phyloP scores from a whole-genome alignment of 2,888 invertebrate species.

The Phanerotoma sp. region DNA sequence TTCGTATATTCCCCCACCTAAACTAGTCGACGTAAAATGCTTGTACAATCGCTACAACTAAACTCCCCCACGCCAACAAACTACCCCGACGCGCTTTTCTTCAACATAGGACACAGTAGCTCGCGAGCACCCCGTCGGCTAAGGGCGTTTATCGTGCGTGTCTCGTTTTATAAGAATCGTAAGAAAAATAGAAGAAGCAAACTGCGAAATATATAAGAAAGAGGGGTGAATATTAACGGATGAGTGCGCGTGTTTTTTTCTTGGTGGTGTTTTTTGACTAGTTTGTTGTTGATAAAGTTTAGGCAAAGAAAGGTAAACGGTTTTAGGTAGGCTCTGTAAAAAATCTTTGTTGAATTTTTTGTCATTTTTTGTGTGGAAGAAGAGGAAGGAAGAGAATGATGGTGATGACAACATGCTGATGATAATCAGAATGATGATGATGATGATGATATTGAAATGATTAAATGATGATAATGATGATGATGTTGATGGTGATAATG shows the following conservation, averaged over 20 bases:
- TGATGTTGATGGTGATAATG: conserved; percentile 24
- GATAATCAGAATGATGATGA: conserved; percentile 12
- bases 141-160: conserved; percentile 49
- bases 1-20: conserved; percentile 4
- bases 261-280: too few species aligned
- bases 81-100: conserved; percentile 30
- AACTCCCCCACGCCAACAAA: conserved; percentile 16
- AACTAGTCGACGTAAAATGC: neutral
- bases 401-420: conserved; percentile 16
- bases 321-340: neutral
- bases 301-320: neutral
- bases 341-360: neutral
- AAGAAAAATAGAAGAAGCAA: conserved; percentile 27
- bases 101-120: conserved; percentile 57
- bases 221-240: conserved; percentile 8
- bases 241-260: neutral
- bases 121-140: conserved; percentile 52
- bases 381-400: conserved; percentile 13
- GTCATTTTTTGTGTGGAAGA: conserved; percentile 11
- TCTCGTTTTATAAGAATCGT: conserved; percentile 13
- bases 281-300: conserved; percentile 3
- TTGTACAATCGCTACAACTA: conserved; percentile 5
- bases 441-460: conserved; percentile 27
- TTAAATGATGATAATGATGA: conserved; percentile 21
- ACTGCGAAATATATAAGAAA: too few species aligned